Base-by-base conservation (phyloP, 1,140 invertebrate species). In the Pachyrhynchus sulphureomaculatus region DNA sequence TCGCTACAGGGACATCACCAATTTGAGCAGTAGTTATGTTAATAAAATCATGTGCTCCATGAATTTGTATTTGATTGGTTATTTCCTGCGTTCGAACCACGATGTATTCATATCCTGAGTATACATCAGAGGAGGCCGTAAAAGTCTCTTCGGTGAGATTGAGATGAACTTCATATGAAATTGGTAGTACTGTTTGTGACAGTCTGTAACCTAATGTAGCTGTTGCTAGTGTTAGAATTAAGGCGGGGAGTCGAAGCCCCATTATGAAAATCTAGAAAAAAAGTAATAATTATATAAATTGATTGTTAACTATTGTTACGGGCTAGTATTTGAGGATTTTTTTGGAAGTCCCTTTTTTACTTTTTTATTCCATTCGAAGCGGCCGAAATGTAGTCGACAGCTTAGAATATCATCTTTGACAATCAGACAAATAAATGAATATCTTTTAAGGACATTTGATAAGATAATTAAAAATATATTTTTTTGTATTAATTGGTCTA, bases 101-200 rank as follows among this genome's bases (percentile, higher is more conserved):
- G 20, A 65, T 61, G 4, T 44, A 26, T 3, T 34, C 57, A 21
- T 20, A 44, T 15, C 63, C 63, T 18, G 33, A 10, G 21, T 48
- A 65, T 15, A 33, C 10, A 21, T 51, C 29, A 4, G 34, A 41
- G 12, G 13, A 20, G 6, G 34, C 57, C 2, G 45, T 51, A 24
- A 65, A 65, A 2, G 48, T 29, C 8, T 10, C 12, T 20, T 36
- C 39, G 5, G 34, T 20, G 12, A 65, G 18, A 12, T 53, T 49
- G 17, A 65, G 39, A 33, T 49, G 26, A 6, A 96, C 80, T 67
- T 88, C 83, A 72, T 96, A 97, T 76, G 95, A 88, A 64, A 80
- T 78, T 33, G 95, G 93, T 57, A 84, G 75, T 54, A 95, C 86
- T 76, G 82, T 81, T 61, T 79, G 83, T 20, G 93, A 92, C 57